Evolutionary conservation across 1,140 invertebrate species (phyloP), one percentile per base, ranked within the genome.

Genomic region (Pemphigus obesinymphae): DNA sequence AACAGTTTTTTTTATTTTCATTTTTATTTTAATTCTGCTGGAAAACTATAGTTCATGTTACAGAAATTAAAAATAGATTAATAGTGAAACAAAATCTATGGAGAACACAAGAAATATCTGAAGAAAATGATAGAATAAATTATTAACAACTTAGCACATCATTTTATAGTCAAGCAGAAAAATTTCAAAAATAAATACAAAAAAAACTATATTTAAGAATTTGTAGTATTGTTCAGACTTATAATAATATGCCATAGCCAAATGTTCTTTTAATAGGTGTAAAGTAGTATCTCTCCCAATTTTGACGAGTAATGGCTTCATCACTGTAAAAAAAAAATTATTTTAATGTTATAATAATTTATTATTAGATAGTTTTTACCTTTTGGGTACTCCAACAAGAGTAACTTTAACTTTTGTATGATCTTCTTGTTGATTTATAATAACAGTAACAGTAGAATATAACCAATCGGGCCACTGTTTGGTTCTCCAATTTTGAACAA

Each of bases 381-480:
- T 90, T 50, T 89, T 85, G 7, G 96, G 96, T 66, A 98, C 92
- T 45, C 92, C 92, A 3, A 90, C 91, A 88, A 98, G 97, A 66
- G 89, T 91, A 40, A 98, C 85, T 75, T 87, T 91, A 50, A 99
- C 90, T 86, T 93, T 89, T 0, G 96, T 98, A 85, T 93, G 92
- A 86, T 96, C 95, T 63, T 89, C 78, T 88, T 93, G 94, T 88
- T 98, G 92, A 55, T 92, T 89, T 82, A 99, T 93, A 80, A 91
- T 90, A 53, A 99, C 91, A 13, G 90, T 92, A 55, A 99, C 97
- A 84, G 91, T 90, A 0, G 97, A 99, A 88, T 92, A 96, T 89
- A 99, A 96, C 70, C 92, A 95, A 34, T 90, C 90, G 7, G 97
- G 96, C 97, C 98, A 99, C 63, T 92, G 92, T 89, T 97, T 98